Evolutionary conservation across 2,113 vertebrate species (phyloP), one percentile per base, ranked within the genome.

Genomic region (Nestor notabilis): DNA sequence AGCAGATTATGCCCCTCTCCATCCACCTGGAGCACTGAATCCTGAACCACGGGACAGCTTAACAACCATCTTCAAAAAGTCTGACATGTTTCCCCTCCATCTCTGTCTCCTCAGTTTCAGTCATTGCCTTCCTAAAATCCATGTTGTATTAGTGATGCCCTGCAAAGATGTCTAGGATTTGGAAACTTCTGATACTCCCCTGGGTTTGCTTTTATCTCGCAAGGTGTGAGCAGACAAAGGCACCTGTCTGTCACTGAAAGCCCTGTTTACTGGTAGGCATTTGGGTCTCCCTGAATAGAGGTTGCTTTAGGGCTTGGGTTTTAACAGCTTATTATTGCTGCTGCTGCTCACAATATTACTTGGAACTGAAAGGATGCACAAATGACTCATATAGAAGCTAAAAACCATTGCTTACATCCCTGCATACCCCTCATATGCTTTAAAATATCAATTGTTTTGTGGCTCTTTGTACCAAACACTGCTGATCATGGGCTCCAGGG

Each of bases 361-460:
- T 64, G 60, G 60, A 76, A 72, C 41, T 81, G 63, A 66, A 89
- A 41, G 9, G 28, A 66, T 87, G 47, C 91, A 84, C 86, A 95
- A 89, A 91, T 63, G 46, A 72, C 89, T 93, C n/a, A 0, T 87
- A 65, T 4, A 87, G 78, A 82, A 90, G n/a, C 61, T 76, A 65
- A 44, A 79, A 83, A 41, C 52, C 19, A 8, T 41, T 80, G 39
- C 63, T 87, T 92, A 53, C 74, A 76, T 82, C 65, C 66, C 25
- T 70, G n/a, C 63, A 31, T 49, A 49, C 17, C 24, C 72, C 55
- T 17, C 52, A 47, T 72, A 58, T 39, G 84, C 52, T 58, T 82
- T 95, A 76, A 87, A 93, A 80, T 81, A 35, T 92, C 77, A 83
- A 75, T 61, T 87, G 77, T 60, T 63, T 94, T 75, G 37, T 69